These are phyloP conservation scores for Varroa destructor DNA, from an alignment of 1,140 invertebrate genomes.

Conservation along the genomic window DNA sequence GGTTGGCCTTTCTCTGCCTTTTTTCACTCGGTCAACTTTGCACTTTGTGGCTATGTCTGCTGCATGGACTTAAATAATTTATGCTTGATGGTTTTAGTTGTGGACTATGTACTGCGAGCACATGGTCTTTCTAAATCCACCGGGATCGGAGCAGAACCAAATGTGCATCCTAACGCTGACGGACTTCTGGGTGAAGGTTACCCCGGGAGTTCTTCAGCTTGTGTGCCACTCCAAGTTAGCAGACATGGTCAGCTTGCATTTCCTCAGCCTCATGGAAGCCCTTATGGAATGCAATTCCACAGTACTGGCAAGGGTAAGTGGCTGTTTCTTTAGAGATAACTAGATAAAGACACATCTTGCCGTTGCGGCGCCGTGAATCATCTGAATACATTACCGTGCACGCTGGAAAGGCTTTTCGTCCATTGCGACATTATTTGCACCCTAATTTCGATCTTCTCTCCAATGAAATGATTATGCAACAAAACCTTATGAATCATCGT, in stretches of 20 bases:
- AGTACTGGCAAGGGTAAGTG: slow-evolving; percentile 67
- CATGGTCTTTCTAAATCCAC: slow-evolving; percentile 49
- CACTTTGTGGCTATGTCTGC: background rate
- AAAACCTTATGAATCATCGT: no score
- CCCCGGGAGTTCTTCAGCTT: slow-evolving; percentile 81
- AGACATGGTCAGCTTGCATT: slow-evolving; percentile 94
- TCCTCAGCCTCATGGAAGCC: slow-evolving; percentile 84
- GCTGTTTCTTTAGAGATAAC: slow-evolving; percentile 49
- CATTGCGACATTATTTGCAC: no score
- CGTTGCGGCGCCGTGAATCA: no score
- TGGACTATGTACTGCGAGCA: slow-evolving; percentile 98
- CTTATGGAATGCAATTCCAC: slow-evolving; percentile 88
- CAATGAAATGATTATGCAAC: no score
- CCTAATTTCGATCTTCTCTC: no score
- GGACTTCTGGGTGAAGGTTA: slow-evolving; percentile 97
- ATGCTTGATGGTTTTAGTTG: slow-evolving; percentile 46
- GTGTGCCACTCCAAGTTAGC: slow-evolving; percentile 87
- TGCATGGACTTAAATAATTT: slow-evolving; percentile 2
- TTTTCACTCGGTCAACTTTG: no score
- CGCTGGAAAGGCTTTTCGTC: no score
- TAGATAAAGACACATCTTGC: background rate
- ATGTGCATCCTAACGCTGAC: slow-evolving; percentile 50
- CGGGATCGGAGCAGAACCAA: slow-evolving; percentile 44
- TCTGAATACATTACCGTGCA: no score
- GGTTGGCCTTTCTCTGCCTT: no score